Evolutionary conservation across 2,797 vertebrate genomes (phyloP), one percentile per base, ranked within the genome.

Genomic region (Vultur gryphus): DNA sequence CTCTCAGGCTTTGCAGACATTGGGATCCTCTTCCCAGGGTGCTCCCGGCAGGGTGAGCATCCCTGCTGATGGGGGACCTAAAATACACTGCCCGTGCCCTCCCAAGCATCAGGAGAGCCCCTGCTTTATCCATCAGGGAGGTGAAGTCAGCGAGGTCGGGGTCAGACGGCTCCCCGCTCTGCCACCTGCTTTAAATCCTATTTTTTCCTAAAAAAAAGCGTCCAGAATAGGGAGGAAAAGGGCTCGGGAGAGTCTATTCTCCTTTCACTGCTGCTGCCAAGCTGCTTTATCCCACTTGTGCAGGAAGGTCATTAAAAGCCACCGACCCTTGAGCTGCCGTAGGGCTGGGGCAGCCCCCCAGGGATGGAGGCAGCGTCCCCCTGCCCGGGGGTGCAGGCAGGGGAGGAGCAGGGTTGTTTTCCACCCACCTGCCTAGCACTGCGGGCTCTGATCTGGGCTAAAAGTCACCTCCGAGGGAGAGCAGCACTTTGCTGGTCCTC

Each of bases 321-420:
- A 14, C 5, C 0, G 1, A 25, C 3, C 13, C 77, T 12, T 0
- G 1, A 55, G 73, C 28, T 23, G 43, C 44, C 0, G 2, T 28
- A 7, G 72, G 13, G 4, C 48, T 2, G 23, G 73, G n/a, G 33
- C 65, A 61, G 43, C 9, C 41, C 35, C 29, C 4, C 10, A 2
- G 39, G 39, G 2, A 2, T 10, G 24, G 41, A 52, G 69, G 61
- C 52, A 31, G 44, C 4, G 2, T 12, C 35, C 20, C 16, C 35
- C 70, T 28, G 43, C 33, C 39, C 31, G 4, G 14, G 43, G 13
- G 4, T 13, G 51, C 16, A 76, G 48, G 76, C 65, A 66, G 35
- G 51, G 62, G 18, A 39, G 73, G 54, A 49, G 82, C 33, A 21
- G 64, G 83, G 39, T 9, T 31, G 18, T 28, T 89, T 37, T 20